Evolutionary conservation across 2,797 vertebrate species (phyloP), one percentile per base, ranked within the genome.

Genomic region (Pygocentrus nattereri): DNA sequence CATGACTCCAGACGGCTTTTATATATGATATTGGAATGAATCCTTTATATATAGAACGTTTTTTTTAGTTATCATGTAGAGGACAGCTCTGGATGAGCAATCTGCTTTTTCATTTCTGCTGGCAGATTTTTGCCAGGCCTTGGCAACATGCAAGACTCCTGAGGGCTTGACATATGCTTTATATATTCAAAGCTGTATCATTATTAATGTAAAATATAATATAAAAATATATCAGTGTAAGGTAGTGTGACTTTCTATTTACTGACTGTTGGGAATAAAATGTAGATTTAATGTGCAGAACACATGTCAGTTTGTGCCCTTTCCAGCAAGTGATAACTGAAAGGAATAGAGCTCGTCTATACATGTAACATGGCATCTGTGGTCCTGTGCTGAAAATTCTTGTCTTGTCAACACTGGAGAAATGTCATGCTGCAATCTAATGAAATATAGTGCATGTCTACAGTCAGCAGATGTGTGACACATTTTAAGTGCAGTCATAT

Each of bases 321-420:
- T 49, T 27, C 69, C 27, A 27, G 41, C 41, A 70, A 71, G 49
- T 52, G 47, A 52, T 71, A 52, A 52, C 18, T 52, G 49, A 30
- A 70, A 15, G n/a, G 23, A 49, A 5, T 27, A 50, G 44, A 64
- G 61, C 30, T 64, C 61, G 6, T 8, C 30, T 64, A 15, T 64
- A 34, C 18, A 30, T 30, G 27, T 34, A 31, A 70, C 21, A 61
- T 72, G 56, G 64, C 65, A 73, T 47, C 30, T 65, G 30, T 54
- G 47, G 23, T 76, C 47, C 65, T 62, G n/a, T n/a, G 30, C 16
- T 54, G 15, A 30, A 25, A 77, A 71, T 52, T 23, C 30, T 23
- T 27, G 44, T 30, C 47, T 52, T 76, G 31, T 56, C 76, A 68
- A 58, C 47, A 67, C 50, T 38, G 30, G 7, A 82, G 34, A 68